Percentiles rank a stretch among this genome's conserved stretches.
Evolutionary conservation across 2,888 invertebrate genomes (phyloP).

Genomic region (Hypomecis atomaria): DNA sequence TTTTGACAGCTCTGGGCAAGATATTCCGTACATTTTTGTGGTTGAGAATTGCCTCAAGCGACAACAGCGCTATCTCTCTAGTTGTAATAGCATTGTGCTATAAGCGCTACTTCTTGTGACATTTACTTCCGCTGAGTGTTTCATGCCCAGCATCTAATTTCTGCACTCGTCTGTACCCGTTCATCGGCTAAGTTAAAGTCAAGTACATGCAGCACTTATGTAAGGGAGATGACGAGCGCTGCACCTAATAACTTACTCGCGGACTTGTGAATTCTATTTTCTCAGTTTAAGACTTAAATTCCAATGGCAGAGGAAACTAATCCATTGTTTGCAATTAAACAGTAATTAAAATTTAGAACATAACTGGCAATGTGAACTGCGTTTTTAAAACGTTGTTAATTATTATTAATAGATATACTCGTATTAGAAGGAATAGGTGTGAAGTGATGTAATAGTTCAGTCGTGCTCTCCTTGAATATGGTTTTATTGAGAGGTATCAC

Average conservation of each 20-base stretch:
- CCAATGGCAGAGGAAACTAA: neutral
- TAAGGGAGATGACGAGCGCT: constrained; percentile 54
- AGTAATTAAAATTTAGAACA: constrained; percentile 32
- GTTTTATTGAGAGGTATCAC: too few relatives aligned
- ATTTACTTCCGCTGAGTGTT: too few relatives aligned
- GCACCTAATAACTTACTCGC: constrained; percentile 23
- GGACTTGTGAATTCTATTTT: constrained; percentile 19
- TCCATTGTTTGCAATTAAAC: constrained; percentile 31
- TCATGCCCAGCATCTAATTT: constrained; percentile 28
- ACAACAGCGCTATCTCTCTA: too few relatives aligned
- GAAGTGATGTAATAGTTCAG: too few relatives aligned
- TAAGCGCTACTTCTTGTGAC: too few relatives aligned
- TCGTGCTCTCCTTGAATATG: too few relatives aligned
- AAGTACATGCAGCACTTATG: constrained; percentile 72
- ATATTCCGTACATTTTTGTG: too few relatives aligned
- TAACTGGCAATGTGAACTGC: constrained; percentile 26
- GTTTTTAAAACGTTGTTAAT: neutral
- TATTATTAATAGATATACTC: too few relatives aligned
- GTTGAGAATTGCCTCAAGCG: too few relatives aligned
- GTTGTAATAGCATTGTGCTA: too few relatives aligned
- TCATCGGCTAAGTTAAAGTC: constrained; percentile 73
- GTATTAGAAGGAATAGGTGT: too few relatives aligned
- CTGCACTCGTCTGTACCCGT: constrained; percentile 61
- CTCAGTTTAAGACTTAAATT: constrained; percentile 19
- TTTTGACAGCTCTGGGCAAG: too few relatives aligned